Evolutionary conservation across 2,113 vertebrate species (phyloP).

Genomic region (Xenus cinereus): DNA sequence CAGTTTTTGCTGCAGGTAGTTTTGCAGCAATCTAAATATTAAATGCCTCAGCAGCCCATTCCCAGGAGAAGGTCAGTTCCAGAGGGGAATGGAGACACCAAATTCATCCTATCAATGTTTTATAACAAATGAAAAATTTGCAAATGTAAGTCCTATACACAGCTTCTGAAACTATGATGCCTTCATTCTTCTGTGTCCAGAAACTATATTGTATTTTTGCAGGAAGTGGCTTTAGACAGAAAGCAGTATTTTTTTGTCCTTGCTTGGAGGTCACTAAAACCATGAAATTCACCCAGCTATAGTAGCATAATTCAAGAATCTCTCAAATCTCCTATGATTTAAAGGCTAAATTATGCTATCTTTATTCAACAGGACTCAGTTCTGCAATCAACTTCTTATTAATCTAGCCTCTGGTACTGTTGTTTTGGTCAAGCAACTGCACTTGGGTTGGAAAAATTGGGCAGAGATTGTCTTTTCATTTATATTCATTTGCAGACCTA

Average conservation of each 20-base stretch:
- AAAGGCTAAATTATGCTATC: background rate
- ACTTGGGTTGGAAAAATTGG: background rate
- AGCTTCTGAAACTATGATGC: constrained; percentile 14
- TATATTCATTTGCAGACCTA: background rate
- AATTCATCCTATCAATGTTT: constrained; percentile 49
- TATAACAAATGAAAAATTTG: constrained; percentile 4
- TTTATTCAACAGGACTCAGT: background rate
- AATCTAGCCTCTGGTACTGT: background rate
- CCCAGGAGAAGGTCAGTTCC: constrained; percentile 42
- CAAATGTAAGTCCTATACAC: constrained; percentile 31
- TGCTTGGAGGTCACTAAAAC: constrained; percentile 21
- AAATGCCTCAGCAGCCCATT: background rate
- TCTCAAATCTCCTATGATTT: background rate
- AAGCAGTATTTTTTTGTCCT: constrained; percentile 2
- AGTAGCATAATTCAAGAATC: background rate
- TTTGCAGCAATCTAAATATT: background rate
- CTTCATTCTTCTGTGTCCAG: background rate
- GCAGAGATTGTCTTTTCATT: background rate
- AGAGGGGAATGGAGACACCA: constrained; percentile 28
- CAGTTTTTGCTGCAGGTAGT: background rate
- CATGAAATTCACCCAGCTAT: constrained; percentile 5
- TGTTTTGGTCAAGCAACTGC: background rate
- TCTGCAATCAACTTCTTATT: background rate
- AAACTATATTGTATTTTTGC: constrained; percentile 1
- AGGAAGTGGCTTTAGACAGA: background rate